Base-by-base conservation (phyloP, 2,797 vertebrate species). In the Rhadinocentrus ornatus region DNA sequence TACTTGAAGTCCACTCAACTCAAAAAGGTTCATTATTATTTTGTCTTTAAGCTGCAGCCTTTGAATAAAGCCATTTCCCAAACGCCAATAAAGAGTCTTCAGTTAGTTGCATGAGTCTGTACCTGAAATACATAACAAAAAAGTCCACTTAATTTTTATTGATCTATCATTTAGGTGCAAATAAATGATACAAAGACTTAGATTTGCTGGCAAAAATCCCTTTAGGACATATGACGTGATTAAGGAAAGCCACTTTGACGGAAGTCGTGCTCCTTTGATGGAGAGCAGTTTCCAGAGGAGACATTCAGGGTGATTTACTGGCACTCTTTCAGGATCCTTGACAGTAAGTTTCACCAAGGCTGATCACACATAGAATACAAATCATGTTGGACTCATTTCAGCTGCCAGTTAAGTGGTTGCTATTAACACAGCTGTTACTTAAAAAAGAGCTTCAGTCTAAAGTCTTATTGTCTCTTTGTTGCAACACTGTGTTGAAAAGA, bases 301-400 rank as follows among this genome's bases (percentile, higher is more conserved):
- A 53, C 18, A 7, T 18, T 59, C 1, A 22, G 16, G 27, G 10
- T 52, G 69, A 72, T 64, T 79, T 70, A 67, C n/a, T 6, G 61
- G 54, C 57, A 46, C 56, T 1, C 12, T 55, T 56, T 52, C 62
- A 12, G 59, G 24, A 29, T 35, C 63, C 6, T 32, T 71, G 66
- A 63, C 4, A 52, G 50, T 13, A 35, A 39, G 65, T 59, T 75
- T 58, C 29, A 6, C 0, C 2, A 7, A 64, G 54, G 44, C 52
- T 26, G 35, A 53, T 39, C 62, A 24, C 20, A 15, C 26, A n/a
- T 22, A 34, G 57, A 75, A 61, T 52, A 53, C 61, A 15, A 18
- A 52, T 0, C 4, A 59, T 24, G 11, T 39, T 32, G 32, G 18
- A 60, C 22, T 59, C 32, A 20, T 37, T 60, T 46, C 44, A 53